phyloP scores from a whole-genome alignment of 2,113 vertebrate genomes.

The Pelodiscus sinensis region DNA sequence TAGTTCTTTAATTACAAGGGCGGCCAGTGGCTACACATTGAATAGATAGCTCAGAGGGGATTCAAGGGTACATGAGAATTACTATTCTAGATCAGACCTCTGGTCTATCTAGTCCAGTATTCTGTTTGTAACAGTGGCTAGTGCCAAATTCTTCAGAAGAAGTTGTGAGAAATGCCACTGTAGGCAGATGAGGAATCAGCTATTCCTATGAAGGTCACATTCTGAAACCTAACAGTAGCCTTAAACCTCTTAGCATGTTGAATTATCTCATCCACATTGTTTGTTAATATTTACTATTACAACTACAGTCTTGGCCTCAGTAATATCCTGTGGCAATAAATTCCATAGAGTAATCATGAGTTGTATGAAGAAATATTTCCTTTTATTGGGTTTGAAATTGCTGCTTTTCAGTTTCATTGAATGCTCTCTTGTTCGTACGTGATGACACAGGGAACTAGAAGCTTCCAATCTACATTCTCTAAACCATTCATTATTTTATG shows the following conservation, averaged over 20 bases:
- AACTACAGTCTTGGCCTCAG: not conserved
- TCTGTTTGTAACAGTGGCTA: not conserved
- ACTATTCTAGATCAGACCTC: rapidly evolving
- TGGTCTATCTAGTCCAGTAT: not conserved
- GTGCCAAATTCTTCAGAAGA: not conserved
- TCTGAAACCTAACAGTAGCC: not conserved
- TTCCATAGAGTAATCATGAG: not conserved
- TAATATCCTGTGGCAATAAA: not conserved
- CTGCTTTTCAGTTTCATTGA: not conserved
- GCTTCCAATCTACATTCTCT: not conserved
- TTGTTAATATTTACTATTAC: not conserved
- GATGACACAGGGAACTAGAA: not conserved
- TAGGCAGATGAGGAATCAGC: not conserved
- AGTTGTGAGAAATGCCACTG: rapidly evolving
- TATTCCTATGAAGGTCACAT: not conserved
- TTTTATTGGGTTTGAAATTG: not conserved
- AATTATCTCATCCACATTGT: not conserved
- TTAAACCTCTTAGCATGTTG: not conserved
- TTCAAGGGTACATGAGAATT: not conserved
- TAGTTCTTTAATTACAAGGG: not conserved
- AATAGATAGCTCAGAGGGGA: not conserved
- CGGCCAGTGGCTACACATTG: not conserved
- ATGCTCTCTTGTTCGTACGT: not conserved
- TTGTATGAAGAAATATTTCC: not conserved
- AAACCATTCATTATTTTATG: not conserved